Evolutionary conservation across 2,113 vertebrate genomes (phyloP).

Genomic region (Pituophis catenifer): DNA sequence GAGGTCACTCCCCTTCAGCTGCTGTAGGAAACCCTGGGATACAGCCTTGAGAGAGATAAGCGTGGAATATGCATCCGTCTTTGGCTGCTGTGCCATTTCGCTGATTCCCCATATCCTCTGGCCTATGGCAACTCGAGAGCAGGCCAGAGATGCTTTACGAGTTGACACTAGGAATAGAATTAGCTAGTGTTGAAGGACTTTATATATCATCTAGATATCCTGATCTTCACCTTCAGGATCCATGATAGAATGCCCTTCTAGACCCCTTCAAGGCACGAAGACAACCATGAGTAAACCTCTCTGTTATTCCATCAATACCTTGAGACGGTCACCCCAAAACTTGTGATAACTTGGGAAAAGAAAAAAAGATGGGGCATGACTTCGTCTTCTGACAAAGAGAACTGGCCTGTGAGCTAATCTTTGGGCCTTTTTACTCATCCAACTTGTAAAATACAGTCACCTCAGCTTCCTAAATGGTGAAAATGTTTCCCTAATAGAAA

Average conservation of each 20-base stretch:
- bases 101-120: no score
- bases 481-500: neutral
- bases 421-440: neutral
- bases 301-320: neutral
- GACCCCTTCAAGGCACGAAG: neutral
- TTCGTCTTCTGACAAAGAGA: neutral
- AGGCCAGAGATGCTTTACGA: no score
- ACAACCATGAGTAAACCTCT: neutral
- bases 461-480: neutral
- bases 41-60: no score
- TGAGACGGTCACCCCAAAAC: neutral
- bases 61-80: no score
- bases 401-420: neutral
- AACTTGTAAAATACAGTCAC: neutral
- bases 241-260: neutral
- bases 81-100: no score
- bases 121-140: no score
- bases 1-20: no score
- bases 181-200: neutral
- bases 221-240: neutral
- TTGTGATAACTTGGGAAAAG: neutral
- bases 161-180: neutral
- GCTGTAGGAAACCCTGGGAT: no score
- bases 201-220: neutral
- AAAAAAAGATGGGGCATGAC: neutral